Percentiles rank a stretch among this genome's conserved stretches.
Evolutionary conservation across 1,140 invertebrate species (phyloP).

Genomic region (Portunus trituberculatus): DNA sequence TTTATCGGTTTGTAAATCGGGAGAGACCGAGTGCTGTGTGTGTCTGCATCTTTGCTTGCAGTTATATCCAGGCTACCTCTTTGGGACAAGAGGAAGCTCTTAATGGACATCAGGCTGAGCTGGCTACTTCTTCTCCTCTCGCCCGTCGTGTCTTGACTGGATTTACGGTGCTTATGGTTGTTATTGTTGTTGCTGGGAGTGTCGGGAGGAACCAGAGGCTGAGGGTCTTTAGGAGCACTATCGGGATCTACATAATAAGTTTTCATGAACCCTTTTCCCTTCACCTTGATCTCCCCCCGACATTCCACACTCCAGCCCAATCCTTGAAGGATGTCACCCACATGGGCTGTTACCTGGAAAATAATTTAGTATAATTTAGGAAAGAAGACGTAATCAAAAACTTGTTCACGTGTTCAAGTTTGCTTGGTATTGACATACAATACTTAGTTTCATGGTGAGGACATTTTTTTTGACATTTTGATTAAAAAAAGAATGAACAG

Average conservation of each 20-base stretch:
- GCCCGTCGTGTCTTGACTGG: background rate
- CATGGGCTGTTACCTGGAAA: conserved; percentile 53
- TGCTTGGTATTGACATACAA: no score
- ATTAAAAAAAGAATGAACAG: no score
- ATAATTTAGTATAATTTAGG: background rate
- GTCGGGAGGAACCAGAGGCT: background rate
- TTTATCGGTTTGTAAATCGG: conserved; percentile 1
- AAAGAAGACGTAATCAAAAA: background rate
- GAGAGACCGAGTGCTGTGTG: conserved; percentile 35
- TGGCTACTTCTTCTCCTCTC: conserved; percentile 64
- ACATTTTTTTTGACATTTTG: no score
- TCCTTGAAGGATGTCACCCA: conserved; percentile 64
- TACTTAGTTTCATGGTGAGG: no score
- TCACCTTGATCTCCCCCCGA: conserved; percentile 80
- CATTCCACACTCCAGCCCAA: conserved; percentile 75
- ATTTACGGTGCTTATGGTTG: conserved; percentile 29
- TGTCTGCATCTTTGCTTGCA: conserved; percentile 14
- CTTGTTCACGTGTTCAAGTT: no score
- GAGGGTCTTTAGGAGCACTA: background rate
- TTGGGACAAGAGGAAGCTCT: conserved; percentile 42
- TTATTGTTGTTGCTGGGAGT: conserved; percentile 44
- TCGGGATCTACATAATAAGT: conserved; percentile 80
- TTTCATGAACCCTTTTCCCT: conserved; percentile 81
- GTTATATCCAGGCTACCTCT: conserved; percentile 66
- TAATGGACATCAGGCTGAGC: conserved; percentile 61